These are phyloP conservation scores for Rhabdomys dilectus DNA, from an alignment of 2,113 vertebrate species.

Conservation along the genomic window DNA sequence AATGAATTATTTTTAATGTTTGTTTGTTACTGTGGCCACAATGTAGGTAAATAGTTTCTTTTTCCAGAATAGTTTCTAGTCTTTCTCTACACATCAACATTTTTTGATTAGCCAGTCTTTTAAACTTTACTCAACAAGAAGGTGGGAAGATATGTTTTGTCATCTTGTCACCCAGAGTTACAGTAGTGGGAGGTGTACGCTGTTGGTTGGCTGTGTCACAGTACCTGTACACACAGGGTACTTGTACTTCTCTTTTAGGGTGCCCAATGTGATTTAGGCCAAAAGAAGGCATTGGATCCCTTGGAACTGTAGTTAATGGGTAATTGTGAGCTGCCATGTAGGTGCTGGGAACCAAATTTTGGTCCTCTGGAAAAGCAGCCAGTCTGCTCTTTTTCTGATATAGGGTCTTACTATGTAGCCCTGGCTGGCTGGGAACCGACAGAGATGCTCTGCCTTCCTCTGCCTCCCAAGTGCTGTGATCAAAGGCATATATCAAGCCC, in stretches of 20 bases:
- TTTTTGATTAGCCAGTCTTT: constrained; percentile 47
- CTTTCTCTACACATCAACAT: constrained; percentile 45
- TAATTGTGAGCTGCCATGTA: not conserved
- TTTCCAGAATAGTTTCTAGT: not conserved
- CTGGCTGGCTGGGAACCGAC: not conserved
- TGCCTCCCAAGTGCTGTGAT: not conserved
- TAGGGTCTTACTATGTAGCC: not conserved
- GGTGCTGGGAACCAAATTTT: not conserved
- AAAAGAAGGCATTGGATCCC: not conserved
- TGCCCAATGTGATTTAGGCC: constrained; percentile 18
- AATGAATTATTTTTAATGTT: constrained; percentile 44
- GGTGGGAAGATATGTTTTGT: constrained; percentile 37
- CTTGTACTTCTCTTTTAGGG: not conserved
- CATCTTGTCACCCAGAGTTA: not conserved
- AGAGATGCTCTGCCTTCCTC: not conserved
- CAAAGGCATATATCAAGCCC: not conserved
- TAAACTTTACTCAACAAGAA: constrained; percentile 43
- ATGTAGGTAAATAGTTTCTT: constrained; percentile 8
- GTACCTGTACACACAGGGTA: not conserved
- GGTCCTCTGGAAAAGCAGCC: not conserved
- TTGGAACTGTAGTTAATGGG: not conserved
- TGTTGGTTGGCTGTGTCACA: not conserved
- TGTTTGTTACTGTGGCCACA: constrained; percentile 35
- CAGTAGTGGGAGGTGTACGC: not conserved
- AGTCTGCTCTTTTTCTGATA: not conserved